These are phyloP conservation scores for Strigamia crassipes DNA, from an alignment of 2,888 invertebrate genomes.

Conservation along the genomic window DNA sequence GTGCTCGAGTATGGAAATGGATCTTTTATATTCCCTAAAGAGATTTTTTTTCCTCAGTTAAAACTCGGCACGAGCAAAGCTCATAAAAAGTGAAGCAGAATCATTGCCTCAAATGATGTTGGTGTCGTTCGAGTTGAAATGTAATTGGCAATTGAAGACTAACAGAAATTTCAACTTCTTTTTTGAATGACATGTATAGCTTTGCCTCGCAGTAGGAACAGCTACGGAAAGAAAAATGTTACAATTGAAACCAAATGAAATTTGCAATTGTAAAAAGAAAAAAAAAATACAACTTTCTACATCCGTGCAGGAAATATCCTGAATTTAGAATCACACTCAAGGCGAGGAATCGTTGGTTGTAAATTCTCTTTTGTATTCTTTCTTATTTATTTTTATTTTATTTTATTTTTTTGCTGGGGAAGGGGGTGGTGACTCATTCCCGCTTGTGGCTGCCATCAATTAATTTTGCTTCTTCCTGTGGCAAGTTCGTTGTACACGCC, in stretches of 20 bases:
- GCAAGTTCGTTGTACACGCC: constrained; percentile 22
- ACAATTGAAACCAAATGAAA: constrained; percentile 10
- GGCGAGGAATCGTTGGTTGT: not conserved
- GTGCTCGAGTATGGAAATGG: constrained; percentile 27
- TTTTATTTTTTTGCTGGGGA: not conserved
- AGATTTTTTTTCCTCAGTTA: constrained; percentile 26
- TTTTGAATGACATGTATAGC: constrained; percentile 1
- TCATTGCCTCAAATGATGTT: constrained; percentile 23
- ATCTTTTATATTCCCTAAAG: constrained; percentile 36
- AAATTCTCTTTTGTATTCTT: not conserved
- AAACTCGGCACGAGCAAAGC: constrained; percentile 22
- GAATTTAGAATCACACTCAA: not conserved
- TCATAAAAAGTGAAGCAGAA: constrained; percentile 26
- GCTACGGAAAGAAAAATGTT: not conserved
- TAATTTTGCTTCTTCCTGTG: constrained; percentile 28
- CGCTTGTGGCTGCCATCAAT: constrained; percentile 20
- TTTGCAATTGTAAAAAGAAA: not conserved
- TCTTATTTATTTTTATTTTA: not conserved
- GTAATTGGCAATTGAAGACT: constrained; percentile 24
- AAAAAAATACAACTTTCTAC: not conserved
- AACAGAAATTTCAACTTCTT: constrained; percentile 29
- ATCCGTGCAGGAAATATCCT: not conserved
- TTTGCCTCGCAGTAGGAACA: constrained; percentile 1
- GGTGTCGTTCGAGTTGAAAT: constrained; percentile 34
- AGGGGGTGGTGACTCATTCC: not conserved